Conservation (phyloP, 2,888 invertebrate genomes). For the Ophonus ardosiacus region DNA sequence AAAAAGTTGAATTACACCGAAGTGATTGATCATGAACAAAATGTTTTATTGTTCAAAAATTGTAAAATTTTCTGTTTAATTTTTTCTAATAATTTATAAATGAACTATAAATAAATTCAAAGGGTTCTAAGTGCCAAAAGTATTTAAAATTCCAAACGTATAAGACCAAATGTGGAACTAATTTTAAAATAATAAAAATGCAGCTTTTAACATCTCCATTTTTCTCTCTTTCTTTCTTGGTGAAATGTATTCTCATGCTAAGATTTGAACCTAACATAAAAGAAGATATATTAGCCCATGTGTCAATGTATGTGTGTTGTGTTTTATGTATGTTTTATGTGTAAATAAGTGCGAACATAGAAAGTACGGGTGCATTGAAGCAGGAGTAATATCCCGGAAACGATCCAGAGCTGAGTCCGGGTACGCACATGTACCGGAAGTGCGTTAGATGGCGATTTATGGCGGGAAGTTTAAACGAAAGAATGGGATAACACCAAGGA, state of each 20-base stretch:
- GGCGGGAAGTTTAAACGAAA: background rate
- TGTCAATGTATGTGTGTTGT: background rate
- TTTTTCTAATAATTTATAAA: too few relatives aligned
- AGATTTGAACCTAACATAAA: background rate
- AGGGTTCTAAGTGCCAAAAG: too few relatives aligned
- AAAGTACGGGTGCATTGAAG: background rate
- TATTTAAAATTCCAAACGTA: too few relatives aligned
- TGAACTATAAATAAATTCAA: too few relatives aligned
- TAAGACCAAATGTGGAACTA: too few relatives aligned
- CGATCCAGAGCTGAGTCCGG: background rate
- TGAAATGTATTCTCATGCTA: background rate
- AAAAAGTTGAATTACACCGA: too few relatives aligned
- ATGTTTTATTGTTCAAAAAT: too few relatives aligned
- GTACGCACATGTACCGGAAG: conserved; percentile 17
- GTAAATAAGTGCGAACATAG: background rate
- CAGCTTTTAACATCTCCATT: too few relatives aligned
- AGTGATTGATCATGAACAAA: too few relatives aligned
- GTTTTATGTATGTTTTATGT: background rate
- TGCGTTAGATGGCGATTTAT: background rate
- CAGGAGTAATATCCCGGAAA: background rate
- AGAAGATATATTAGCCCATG: background rate
- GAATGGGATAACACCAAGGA: background rate
- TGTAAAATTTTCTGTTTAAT: too few relatives aligned
- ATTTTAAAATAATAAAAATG: too few relatives aligned
- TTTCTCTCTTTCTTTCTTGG: background rate